Evolutionary conservation across 2,888 invertebrate genomes (phyloP).

Genomic region (Callyntrura guangdongensis): DNA sequence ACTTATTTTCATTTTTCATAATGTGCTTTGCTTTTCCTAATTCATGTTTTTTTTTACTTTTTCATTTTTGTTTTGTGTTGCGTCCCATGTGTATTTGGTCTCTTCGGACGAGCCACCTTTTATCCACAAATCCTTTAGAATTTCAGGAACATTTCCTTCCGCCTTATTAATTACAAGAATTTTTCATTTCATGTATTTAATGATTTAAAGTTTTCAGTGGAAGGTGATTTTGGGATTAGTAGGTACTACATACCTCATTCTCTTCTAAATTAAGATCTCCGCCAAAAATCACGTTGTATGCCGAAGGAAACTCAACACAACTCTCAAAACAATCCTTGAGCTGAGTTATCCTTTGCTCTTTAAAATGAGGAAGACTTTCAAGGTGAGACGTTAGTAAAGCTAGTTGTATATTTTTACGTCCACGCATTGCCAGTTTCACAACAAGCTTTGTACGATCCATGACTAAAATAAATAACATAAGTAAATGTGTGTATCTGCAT

Average conservation of each 20-base stretch:
- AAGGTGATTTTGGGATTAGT: no score
- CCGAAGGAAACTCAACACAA: conserved; percentile 77
- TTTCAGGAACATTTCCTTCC: conserved; percentile 86
- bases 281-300: conserved; percentile 87
- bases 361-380: conserved; percentile 87
- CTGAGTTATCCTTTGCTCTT: conserved; percentile 86
- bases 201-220: neutral
- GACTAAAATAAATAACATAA: conserved; percentile 34
- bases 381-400: conserved; percentile 88
- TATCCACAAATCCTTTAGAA: conserved; percentile 87
- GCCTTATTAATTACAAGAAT: neutral
- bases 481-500: no score
- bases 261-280: conserved; percentile 89
- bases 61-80: conserved; percentile 87
- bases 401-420: conserved; percentile 84
- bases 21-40: no score
- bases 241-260: conserved; percentile 87
- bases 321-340: conserved; percentile 86
- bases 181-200: conserved; percentile 3
- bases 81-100: conserved; percentile 88
- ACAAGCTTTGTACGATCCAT: conserved; percentile 88
- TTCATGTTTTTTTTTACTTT: conserved; percentile 61
- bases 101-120: conserved; percentile 87
- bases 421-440: conserved; percentile 86
- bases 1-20: conserved; percentile 22